Base-by-base conservation (phyloP, 2,888 invertebrate genomes). In the Agapostemon virescens region DNA sequence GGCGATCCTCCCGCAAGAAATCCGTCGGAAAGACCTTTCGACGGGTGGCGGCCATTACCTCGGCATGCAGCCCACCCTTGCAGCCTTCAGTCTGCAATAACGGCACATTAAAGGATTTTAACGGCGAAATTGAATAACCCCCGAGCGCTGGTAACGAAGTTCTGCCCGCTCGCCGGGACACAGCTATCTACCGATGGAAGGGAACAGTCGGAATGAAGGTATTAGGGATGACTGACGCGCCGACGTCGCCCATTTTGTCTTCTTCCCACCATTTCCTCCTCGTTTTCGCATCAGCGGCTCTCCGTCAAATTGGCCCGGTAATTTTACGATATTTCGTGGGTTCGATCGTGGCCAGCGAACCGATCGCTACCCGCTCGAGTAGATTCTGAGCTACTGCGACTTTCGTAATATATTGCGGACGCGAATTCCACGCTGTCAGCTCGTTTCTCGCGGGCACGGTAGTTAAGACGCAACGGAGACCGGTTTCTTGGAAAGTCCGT, bases 21-120 rank as follows among this genome's bases (percentile, higher is more conserved):
- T 86, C 81, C 69, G 64, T 52, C 66, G 77, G 74, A 81, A n/a
- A 79, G 80, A 81, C 82, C 82, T 85, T 88, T 85, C 87, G 86
- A 86, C 85, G 84, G 83, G 83, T 81, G 83, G 84, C 87, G 86
- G 88, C 89, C 89, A 90, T 90, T 90, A 89, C 83, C 85, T 80
- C 74, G 72, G n/a, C 33, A 38, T 70, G 61, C 55, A 61, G 45
- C 69, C 67, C 61, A 68, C 70, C 81, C 64, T 71, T 78, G 78
- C 77, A 70, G 74, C 69, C 58, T 20, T 36, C 77, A 70, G 86
- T 86, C 89, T 87, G 89, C 90, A 90, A 90, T 91, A 90, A 92
- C 88, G 89, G 90, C 89, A 89, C 89, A 90, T 91, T 91, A 91
- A 88, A 89, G 90, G 88, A 92, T 91, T 92, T 92, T 90, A 92